Base-by-base conservation (phyloP, 35 echinoderm and acorn worm species). In the Holothuria glaberrima region DNA sequence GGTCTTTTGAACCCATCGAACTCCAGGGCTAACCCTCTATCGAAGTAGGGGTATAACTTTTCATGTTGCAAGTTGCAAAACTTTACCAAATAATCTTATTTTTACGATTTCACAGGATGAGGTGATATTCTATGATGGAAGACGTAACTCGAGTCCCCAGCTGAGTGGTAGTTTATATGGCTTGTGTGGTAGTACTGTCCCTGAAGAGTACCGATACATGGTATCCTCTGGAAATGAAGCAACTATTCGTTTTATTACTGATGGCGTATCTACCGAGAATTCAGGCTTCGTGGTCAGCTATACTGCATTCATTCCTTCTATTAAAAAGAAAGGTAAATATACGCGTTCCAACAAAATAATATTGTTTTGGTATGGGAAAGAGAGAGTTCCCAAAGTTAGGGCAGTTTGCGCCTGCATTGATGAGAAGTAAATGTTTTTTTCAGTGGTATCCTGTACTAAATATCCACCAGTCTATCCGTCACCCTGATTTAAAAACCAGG, bases 241-340 rank as follows among this genome's bases (percentile, higher is more conserved):
- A 18, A 99, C 97, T 6, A 80, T 99, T 20, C 62, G 93, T 9
- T 99, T 99, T 72, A 99, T 99, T 30, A 99, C 93, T 17, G 97
- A 95, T 56, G 84, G 89, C 66, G 73, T 93, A 78, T 24, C 68
- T 13, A 82, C 93, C 6, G 89, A 92, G 56, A 95, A 95, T 58
- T 80, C 82, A 21, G 97, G 97, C 32, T 99, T 99, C 84, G 69
- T 83, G 14, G 56, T 99, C 70, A 90, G 80, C 45, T 99, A 93
- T 83, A 89, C 94, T 12, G 94, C 88, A 33, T 93, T 93, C 82
- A 80, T 91, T 16, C 93, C 96, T 7, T 72, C 90, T 18, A 56
- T 77, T 14, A 59, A 79, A 35, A 70, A 71, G 22, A 62, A 45
- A 69, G 57, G 84, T 90, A 82, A 87, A 75, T 35, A 27, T 71